Evolutionary conservation across 2,113 vertebrate species (phyloP).

Genomic region (Equus przewalskii): DNA sequence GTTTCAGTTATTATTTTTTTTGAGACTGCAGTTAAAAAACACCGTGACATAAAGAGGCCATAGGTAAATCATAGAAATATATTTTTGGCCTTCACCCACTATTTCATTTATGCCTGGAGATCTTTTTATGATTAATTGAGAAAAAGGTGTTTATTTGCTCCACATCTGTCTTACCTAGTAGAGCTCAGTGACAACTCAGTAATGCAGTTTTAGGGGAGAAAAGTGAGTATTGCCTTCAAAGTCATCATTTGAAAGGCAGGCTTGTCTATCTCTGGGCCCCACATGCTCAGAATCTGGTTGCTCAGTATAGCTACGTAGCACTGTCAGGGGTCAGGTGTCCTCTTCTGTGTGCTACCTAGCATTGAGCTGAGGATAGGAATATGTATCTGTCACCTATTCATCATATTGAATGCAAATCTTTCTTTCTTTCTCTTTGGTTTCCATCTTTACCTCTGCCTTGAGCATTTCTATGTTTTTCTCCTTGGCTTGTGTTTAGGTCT

Average conservation of each 20-base stretch:
- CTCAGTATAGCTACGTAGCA: background rate
- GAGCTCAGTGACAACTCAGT: slow-evolving; percentile 54
- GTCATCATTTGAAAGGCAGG: slow-evolving; percentile 35
- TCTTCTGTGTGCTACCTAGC: background rate
- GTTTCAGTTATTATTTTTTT: slow-evolving; percentile 39
- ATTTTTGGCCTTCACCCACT: slow-evolving; percentile 57
- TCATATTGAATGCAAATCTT: background rate
- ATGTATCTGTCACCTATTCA: background rate
- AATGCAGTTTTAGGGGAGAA: slow-evolving; percentile 64
- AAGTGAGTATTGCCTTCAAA: slow-evolving; percentile 64
- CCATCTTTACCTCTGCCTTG: background rate
- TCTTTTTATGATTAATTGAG: slow-evolving; percentile 57
- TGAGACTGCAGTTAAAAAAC: slow-evolving; percentile 31
- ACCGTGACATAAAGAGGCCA: background rate
- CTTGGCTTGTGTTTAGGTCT: slow-evolving; percentile 1
- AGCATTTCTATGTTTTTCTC: background rate
- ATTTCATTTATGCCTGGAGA: slow-evolving; percentile 57
- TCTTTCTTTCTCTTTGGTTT: background rate
- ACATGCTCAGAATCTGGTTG: background rate
- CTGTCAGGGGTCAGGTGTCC: background rate
- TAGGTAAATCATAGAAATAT: slow-evolving; percentile 56
- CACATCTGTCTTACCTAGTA: slow-evolving; percentile 32
- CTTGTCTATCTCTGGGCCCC: background rate
- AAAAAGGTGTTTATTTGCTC: slow-evolving; percentile 40
- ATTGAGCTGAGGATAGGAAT: background rate